Evolutionary conservation across 2,888 invertebrate species (phyloP).

Genomic region (Augiades crinisus): DNA sequence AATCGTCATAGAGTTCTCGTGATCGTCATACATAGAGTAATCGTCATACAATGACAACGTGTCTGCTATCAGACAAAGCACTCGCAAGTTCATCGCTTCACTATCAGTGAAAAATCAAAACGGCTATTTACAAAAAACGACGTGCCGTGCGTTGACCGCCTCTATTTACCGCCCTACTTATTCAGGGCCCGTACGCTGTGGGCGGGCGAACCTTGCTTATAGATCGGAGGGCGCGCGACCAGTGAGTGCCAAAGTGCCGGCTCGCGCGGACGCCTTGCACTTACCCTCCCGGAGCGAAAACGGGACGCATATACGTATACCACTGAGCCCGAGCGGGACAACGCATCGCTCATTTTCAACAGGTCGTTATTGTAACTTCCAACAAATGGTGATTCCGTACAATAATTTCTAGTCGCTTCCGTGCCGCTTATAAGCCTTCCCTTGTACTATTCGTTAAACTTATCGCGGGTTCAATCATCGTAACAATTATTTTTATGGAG

Average conservation of each 20-base stretch:
- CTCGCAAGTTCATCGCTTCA: constrained; percentile 1
- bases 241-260: constrained; percentile 67
- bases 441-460: constrained; percentile 15
- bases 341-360: constrained; percentile 65
- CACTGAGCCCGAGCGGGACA: constrained; percentile 56
- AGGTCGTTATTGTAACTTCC: constrained; percentile 76
- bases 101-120: constrained; percentile 15
- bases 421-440: constrained; percentile 13
- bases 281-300: constrained; percentile 40
- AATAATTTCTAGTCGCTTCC: constrained; percentile 22
- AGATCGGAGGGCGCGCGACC: constrained; percentile 64
- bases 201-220: constrained; percentile 64
- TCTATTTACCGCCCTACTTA: constrained; percentile 73
- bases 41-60: no score
- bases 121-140: constrained; percentile 2
- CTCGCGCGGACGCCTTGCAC: constrained; percentile 65
- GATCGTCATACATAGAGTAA: no score
- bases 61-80: neutral
- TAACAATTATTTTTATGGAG: constrained; percentile 4
- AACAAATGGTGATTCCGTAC: constrained; percentile 70
- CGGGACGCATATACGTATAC: constrained; percentile 55
- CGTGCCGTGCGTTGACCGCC: constrained; percentile 57
- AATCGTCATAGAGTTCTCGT: no score
- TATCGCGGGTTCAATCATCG: constrained; percentile 11
- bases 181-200: constrained; percentile 55